phyloP scores from a whole-genome alignment of 2,113 vertebrate genomes.

The Melanerpes aurifrons region DNA sequence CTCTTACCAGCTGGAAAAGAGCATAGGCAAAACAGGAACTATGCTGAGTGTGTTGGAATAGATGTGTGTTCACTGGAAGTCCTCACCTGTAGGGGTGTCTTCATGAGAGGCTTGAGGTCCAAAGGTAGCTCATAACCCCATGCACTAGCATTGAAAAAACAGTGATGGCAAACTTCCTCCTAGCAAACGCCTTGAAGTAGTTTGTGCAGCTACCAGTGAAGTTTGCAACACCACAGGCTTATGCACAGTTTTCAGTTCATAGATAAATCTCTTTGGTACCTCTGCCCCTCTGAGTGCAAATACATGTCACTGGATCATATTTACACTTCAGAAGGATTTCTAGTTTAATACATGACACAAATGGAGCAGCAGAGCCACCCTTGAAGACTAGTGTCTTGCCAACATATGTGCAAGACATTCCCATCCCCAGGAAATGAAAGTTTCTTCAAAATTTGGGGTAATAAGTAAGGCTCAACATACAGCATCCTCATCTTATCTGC shows the following conservation, averaged over 20 bases:
- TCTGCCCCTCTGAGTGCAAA: not conserved
- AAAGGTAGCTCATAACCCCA: rapidly evolving
- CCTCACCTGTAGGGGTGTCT: not conserved
- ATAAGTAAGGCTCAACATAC: rapidly evolving
- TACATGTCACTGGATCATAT: rapidly evolving
- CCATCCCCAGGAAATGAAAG: not conserved
- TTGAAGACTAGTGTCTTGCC: not conserved
- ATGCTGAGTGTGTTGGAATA: not conserved
- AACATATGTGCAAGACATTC: not conserved
- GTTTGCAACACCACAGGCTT: not conserved
- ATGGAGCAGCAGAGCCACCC: rapidly evolving
- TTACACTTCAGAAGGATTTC: not conserved
- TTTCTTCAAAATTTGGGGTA: not conserved
- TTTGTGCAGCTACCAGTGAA: not conserved
- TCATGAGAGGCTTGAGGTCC: not conserved
- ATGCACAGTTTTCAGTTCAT: not conserved
- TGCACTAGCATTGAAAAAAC: not conserved
- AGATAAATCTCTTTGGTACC: not conserved
- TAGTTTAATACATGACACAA: not conserved
- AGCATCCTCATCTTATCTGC: not conserved
- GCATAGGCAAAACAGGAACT: not conserved
- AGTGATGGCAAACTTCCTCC: not conserved
- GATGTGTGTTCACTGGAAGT: not conserved
- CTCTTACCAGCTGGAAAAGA: not conserved
- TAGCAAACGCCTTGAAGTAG: not conserved